These are phyloP conservation scores for Iguana delicatissima DNA, from an alignment of 2,797 vertebrate species.

Conservation along the genomic window DNA sequence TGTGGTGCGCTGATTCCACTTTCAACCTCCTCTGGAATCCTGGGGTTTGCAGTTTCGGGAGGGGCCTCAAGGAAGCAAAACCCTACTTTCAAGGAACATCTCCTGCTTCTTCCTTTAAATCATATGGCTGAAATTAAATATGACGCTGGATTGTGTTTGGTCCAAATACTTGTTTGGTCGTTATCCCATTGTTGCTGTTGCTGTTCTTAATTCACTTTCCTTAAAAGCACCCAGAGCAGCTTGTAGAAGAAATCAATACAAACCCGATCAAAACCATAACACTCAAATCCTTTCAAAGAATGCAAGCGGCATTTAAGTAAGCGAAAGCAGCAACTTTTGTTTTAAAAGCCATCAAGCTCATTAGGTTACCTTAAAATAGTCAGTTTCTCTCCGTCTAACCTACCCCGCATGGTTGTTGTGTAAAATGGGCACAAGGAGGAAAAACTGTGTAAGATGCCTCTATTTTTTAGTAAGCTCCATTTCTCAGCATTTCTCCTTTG, in stretches of 20 bases:
- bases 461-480: neutral
- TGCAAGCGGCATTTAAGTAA: neutral
- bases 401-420: neutral
- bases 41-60: too few relatives aligned
- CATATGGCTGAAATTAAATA: neutral
- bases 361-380: neutral
- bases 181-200: too few relatives aligned
- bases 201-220: neutral
- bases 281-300: neutral
- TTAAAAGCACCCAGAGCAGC: neutral
- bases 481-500: neutral
- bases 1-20: too few relatives aligned
- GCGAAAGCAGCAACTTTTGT: neutral
- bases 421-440: neutral
- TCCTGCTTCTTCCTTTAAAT: neutral
- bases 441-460: neutral
- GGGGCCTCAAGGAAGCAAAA: too few relatives aligned
- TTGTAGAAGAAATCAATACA: neutral
- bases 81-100: neutral
- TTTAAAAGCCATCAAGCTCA: neutral
- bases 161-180: neutral
- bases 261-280: neutral
- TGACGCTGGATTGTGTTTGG: neutral
- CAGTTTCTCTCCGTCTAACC: neutral
- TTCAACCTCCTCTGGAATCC: too few relatives aligned